Conservation (phyloP, 2,888 invertebrate genomes). For the Theristus sp. region DNA sequence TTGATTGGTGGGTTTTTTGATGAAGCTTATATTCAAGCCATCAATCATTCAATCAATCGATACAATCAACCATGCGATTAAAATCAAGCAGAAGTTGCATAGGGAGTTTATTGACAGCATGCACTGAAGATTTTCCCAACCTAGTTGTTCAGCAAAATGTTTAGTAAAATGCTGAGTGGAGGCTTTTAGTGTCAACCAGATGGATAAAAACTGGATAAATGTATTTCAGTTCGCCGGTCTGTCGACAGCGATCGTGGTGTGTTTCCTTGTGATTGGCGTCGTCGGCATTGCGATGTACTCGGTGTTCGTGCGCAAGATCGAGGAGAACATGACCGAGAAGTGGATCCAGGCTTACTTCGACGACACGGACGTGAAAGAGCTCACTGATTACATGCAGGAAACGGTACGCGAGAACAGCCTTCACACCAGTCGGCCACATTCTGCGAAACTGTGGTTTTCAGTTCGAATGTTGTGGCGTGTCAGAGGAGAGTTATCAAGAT, state of each 20-base stretch:
- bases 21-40: background rate
- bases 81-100: no score
- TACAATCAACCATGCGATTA: background rate
- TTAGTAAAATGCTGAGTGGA: no score
- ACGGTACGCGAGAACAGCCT: background rate
- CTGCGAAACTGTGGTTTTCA: no score
- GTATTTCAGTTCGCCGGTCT: background rate
- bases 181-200: no score
- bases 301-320: background rate
- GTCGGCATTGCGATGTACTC: slow-evolving; percentile 4
- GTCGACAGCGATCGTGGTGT: background rate
- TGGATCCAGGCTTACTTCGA: slow-evolving; percentile 5
- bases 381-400: slow-evolving; percentile 7
- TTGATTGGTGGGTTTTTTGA: background rate
- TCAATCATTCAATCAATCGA: background rate
- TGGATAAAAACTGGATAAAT: no score
- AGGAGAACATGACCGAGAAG: background rate
- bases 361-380: slow-evolving; percentile 5
- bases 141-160: no score
- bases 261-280: slow-evolving; percentile 2
- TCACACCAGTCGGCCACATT: no score
- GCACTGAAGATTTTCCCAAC: no score
- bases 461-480: slow-evolving; percentile 4
- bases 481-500: background rate
- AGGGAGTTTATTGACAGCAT: no score